These are phyloP conservation scores for Sinocyclocheilus rhinocerous DNA, from an alignment of 2,113 vertebrate species.

Conservation along the genomic window DNA sequence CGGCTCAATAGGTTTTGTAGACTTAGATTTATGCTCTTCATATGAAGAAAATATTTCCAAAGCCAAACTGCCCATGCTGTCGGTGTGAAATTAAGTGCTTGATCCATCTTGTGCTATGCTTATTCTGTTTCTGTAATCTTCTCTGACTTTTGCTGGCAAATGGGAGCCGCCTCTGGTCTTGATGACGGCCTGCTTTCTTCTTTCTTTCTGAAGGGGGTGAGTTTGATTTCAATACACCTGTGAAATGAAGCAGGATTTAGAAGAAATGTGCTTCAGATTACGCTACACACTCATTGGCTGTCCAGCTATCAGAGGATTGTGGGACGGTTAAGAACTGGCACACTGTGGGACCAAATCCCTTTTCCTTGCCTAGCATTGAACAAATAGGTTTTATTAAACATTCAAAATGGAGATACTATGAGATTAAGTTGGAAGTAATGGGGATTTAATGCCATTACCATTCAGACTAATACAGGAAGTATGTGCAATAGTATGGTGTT, in stretches of 20 bases:
- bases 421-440: constrained; percentile 47
- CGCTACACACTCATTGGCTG: constrained; percentile 75
- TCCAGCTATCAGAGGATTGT: constrained; percentile 61
- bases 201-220: constrained; percentile 83
- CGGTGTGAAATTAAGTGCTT: constrained; percentile 90
- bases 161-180: constrained; percentile 79
- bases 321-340: constrained; percentile 31
- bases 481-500: too few relatives aligned
- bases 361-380: constrained; percentile 50
- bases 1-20: constrained; percentile 32
- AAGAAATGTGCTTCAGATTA: constrained; percentile 80
- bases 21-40: constrained; percentile 82
- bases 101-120: constrained; percentile 81
- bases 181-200: constrained; percentile 73
- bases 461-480: neutral
- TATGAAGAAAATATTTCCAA: constrained; percentile 86
- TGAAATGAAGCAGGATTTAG: constrained; percentile 81
- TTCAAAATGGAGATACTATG: constrained; percentile 52
- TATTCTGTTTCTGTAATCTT: constrained; percentile 71
- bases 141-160: constrained; percentile 82
- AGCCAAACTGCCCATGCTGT: constrained; percentile 82
- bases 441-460: constrained; percentile 35
- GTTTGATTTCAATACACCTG: constrained; percentile 87
- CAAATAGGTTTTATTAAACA: constrained; percentile 60
- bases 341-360: constrained; percentile 46